A percentile compares a stretch with the other conserved stretches of the same genome.
These are phyloP conservation scores for Parnassius orleans DNA, from an alignment of 2,888 invertebrate species.

Conservation along the genomic window DNA sequence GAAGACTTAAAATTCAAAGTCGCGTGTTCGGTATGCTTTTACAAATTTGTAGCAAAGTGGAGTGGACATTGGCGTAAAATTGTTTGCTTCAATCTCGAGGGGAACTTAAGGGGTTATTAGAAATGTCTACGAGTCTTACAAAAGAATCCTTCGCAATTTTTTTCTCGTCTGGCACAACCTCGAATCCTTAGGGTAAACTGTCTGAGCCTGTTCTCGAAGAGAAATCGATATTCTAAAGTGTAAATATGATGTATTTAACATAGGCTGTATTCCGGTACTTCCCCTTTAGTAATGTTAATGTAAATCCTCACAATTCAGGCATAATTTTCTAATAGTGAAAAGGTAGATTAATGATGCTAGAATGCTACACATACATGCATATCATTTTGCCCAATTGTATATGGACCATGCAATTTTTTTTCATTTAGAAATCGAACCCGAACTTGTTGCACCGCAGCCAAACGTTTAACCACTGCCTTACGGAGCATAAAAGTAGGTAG, in stretches of 20 bases:
- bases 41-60: conserved; percentile 48
- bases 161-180: conserved; percentile 31
- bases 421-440: too few species aligned
- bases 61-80: conserved; percentile 73
- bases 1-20: conserved; percentile 35
- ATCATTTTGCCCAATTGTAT: too few species aligned
- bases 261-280: too few species aligned
- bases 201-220: conserved; percentile 22
- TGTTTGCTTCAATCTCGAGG: conserved; percentile 69
- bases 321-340: too few species aligned
- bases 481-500: not conserved
- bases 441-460: conserved; percentile 20
- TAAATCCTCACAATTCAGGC: too few species aligned
- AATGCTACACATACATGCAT: too few species aligned
- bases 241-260: too few species aligned
- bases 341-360: too few species aligned
- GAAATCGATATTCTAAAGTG: conserved; percentile 3
- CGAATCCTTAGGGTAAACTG: conserved; percentile 23
- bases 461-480: too few species aligned
- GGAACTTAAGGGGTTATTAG: conserved; percentile 72
- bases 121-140: conserved; percentile 63
- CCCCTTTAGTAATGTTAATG: too few species aligned
- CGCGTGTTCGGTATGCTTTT: conserved; percentile 2
- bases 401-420: too few species aligned
- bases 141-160: conserved; percentile 47